Evolutionary conservation across 2,797 vertebrate genomes (phyloP), one percentile per base, ranked within the genome.

Genomic region (Pitangus sulphuratus): DNA sequence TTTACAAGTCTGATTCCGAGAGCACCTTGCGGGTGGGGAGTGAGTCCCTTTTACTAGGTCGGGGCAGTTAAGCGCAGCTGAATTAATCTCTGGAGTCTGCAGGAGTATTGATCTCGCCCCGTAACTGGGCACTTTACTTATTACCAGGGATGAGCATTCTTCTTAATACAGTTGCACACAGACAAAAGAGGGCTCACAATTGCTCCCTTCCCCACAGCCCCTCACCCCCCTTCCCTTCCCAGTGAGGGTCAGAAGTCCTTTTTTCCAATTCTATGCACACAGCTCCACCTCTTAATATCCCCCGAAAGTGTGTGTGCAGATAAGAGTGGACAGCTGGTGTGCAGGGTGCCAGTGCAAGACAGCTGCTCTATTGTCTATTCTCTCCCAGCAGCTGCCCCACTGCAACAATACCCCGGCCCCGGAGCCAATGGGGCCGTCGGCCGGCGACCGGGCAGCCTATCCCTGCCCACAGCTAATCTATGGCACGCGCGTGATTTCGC

Each of bases 251-350:
- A 99, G 98, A 99, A 99, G 99, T 99, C 98, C 98, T 98, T 98
- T 99, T 97, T 97, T 97, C 97, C 97, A 95, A 98, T 98, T 98
- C 98, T 98, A 97, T 98, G 98, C 98, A 96, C 98, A 95, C 97
- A 98, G 98, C 98, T 97, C 98, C 98, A 98, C 98, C 98, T 98
- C 98, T 98, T 98, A 98, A 98, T 98, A 98, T 98, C 98, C 95
- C 98, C 97, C 98, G 97, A 98, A 97, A 98, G 98, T 98, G 97
- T 96, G 96, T 94, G 95, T 95, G 98, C 98, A 99, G 99, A 99
- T 99, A 99, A 99, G 99, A 99, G 99, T 99, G 99, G 99, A 99
- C 99, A 99, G 99, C 99, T 99, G 99, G 99, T 98, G 98, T 99
- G 99, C 99, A 99, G 99, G 98, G 98, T 98, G 98, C 99, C 99